Conservation (phyloP, 2,888 invertebrate species). For the Euplagia quadripunctaria region DNA sequence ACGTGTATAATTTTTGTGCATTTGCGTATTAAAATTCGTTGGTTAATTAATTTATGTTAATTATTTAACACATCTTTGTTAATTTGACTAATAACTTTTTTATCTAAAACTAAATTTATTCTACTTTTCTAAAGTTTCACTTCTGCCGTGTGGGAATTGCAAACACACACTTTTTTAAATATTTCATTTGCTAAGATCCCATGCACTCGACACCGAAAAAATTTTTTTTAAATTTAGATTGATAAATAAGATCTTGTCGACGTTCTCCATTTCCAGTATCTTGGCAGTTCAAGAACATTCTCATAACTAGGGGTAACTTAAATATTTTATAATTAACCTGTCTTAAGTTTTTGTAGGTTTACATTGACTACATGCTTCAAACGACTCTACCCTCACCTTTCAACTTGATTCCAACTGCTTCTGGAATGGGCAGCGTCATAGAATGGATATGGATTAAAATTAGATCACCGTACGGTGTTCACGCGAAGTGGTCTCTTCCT, state of each 20-base stretch:
- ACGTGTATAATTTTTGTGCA: no score
- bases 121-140: no score
- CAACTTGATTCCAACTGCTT: conserved; percentile 89
- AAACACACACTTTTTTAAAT: no score
- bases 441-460: conserved; percentile 81
- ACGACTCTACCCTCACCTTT: conserved; percentile 91
- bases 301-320: not conserved
- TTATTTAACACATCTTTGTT: no score
- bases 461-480: conserved; percentile 64
- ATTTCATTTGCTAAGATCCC: not conserved
- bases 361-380: conserved; percentile 91
- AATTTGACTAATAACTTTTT: no score
- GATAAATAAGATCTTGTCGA: not conserved
- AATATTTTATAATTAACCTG: not conserved
- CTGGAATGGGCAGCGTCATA: conserved; percentile 77
- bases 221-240: not conserved
- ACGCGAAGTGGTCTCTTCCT: conserved; percentile 78
- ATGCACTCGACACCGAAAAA: not conserved
- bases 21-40: no score
- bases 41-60: no score
- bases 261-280: not conserved
- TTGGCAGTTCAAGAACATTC: not conserved
- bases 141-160: no score
- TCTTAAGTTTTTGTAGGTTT: conserved; percentile 75
- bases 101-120: no score